Evolutionary conservation across 2,888 invertebrate genomes (phyloP), one percentile per base, ranked within the genome.

Genomic region (Salticus scenicus): DNA sequence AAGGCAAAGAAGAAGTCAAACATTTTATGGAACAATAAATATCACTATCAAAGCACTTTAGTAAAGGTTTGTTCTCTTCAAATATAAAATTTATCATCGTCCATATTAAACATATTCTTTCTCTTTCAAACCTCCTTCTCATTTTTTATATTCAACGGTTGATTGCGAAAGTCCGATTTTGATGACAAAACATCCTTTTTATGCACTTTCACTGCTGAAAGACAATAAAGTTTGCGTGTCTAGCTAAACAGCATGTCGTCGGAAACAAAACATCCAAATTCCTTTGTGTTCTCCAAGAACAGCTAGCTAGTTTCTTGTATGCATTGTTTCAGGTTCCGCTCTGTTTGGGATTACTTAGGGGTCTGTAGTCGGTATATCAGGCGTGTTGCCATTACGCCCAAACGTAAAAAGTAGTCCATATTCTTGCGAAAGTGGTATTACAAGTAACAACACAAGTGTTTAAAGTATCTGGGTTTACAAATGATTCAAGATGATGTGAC

Each of bases 291-390:
- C n/a, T 17, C 24, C 14, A 2, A 8, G 24, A 57, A 12, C 5
- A 57, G 17, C 47, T 17, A 37, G 17, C 47, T 47, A n/a, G n/a
- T n/a, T n/a, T n/a, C 37, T 24, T 17, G 20, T 24, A 20, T 5
- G 1, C 57, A 57, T 57, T 57, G 57, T 57, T 57, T 17, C 57
- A 12, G 24, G 57, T 57, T 57, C 57, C 57, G 57, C 57, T 57
- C 57, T 57, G 57, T 57, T 57, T 57, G 24, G 57, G 24, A 57
- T 57, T 7, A 57, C 24, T 57, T 57, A 57, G 24, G 57, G 57
- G 57, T 57, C 57, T 47, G 2, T 14, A 7, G 47, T 47, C 10
- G 4, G 37, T 37, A 7, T 47, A 47, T 57, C 57, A 57, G 24
- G 57, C 24, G 24, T 24, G 57, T 24, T 57, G 57, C 57, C 24